These are phyloP conservation scores for Lepidurus arcticus DNA, from an alignment of 1,140 invertebrate genomes.

Conservation along the genomic window DNA sequence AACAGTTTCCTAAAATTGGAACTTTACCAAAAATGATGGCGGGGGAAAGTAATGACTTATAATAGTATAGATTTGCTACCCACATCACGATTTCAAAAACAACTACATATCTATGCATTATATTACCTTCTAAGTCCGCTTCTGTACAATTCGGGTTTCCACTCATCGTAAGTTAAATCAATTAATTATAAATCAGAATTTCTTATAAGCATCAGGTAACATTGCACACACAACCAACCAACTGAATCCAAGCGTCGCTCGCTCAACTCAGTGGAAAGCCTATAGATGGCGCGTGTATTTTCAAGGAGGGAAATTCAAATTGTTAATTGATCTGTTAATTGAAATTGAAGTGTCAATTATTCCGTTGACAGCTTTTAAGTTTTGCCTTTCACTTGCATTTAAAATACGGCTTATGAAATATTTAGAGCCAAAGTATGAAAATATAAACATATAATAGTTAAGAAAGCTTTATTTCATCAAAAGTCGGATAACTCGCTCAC, in stretches of 20 bases:
- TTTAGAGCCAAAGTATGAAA: neutral
- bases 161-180: neutral
- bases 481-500: neutral
- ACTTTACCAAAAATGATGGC: too few species aligned
- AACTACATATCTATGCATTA: neutral
- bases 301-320: too few species aligned
- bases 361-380: too few species aligned
- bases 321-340: too few species aligned
- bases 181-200: neutral
- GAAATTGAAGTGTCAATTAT: too few species aligned
- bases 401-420: neutral
- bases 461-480: neutral
- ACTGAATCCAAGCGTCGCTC: neutral
- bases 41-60: neutral
- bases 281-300: too few species aligned
- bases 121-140: constrained; percentile 1
- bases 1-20: too few species aligned
- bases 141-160: neutral
- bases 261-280: too few species aligned
- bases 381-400: too few species aligned
- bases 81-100: neutral
- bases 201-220: neutral
- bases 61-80: neutral
- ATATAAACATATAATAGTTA: neutral
- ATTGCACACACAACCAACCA: neutral